A percentile compares a stretch with the other conserved stretches of the same genome.
These are phyloP conservation scores for Drosophila punjabiensis DNA, from an alignment of 1,140 invertebrate genomes.

Conservation along the genomic window DNA sequence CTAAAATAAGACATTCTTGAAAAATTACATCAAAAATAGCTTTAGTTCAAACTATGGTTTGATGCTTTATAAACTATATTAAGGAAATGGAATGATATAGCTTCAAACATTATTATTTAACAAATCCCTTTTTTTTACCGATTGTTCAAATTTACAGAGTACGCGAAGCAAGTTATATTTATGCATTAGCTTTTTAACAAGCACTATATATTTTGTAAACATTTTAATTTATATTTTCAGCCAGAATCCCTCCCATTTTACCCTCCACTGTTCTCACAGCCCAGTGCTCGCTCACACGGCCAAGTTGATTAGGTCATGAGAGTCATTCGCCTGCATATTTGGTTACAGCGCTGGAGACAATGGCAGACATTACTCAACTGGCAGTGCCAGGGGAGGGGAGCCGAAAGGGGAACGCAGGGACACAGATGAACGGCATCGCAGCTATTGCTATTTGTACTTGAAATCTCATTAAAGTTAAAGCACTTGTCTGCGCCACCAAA, in stretches of 20 bases:
- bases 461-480: constrained; percentile 82
- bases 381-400: neutral
- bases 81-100: too few relatives aligned
- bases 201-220: too few relatives aligned
- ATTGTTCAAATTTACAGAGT: too few relatives aligned
- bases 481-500: constrained; percentile 64
- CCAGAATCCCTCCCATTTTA: neutral
- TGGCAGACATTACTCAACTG: constrained; percentile 56
- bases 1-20: too few relatives aligned
- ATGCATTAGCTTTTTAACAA: too few relatives aligned
- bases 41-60: too few relatives aligned
- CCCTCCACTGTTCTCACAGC: neutral
- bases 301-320: constrained; percentile 65
- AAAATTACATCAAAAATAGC: too few relatives aligned
- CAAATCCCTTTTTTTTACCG: too few relatives aligned
- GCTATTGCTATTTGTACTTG: constrained; percentile 74
- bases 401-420: neutral
- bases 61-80: too few relatives aligned
- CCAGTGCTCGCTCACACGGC: constrained; percentile 22
- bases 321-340: constrained; percentile 67
- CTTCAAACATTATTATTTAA: too few relatives aligned
- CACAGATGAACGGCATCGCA: constrained; percentile 33
- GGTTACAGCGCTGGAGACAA: constrained; percentile 66
- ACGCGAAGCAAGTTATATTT: too few relatives aligned
- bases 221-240: neutral